A percentile compares a stretch with the other conserved stretches of the same genome.
These are phyloP conservation scores for Halesus radiatus DNA, from an alignment of 1,140 invertebrate genomes.

Conservation along the genomic window DNA sequence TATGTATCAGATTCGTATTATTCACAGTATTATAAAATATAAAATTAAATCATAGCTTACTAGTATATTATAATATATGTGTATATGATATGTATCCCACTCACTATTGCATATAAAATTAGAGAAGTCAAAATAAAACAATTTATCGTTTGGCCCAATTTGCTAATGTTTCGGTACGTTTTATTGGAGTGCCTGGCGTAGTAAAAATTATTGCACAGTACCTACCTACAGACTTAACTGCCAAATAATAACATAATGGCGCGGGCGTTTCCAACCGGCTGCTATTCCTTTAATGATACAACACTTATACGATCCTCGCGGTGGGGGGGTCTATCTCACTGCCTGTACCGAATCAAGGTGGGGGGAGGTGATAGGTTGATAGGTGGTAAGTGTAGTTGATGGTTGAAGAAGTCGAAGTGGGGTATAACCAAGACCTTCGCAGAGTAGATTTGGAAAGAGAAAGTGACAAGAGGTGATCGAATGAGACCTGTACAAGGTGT, in stretches of 20 bases:
- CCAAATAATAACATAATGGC: neutral
- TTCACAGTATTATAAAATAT: too few species aligned
- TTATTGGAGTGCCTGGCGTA: too few species aligned
- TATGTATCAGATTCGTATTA: too few species aligned
- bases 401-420: neutral
- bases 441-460: conserved; percentile 30
- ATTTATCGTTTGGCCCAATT: too few species aligned
- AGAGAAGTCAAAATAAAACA: too few species aligned
- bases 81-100: too few species aligned
- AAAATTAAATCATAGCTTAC: too few species aligned
- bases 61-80: too few species aligned
- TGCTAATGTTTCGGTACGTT: too few species aligned
- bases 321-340: neutral
- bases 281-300: conserved; percentile 9
- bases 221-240: too few species aligned
- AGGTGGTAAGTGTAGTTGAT: neutral
- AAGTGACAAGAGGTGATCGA: conserved; percentile 30
- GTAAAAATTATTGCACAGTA: too few species aligned
- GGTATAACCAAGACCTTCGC: conserved; percentile 41
- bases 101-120: too few species aligned
- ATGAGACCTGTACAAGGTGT: conserved; percentile 32
- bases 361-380: conserved; percentile 18
- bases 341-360: neutral
- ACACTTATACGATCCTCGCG: neutral
- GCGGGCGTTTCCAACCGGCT: neutral